These are phyloP conservation scores for Scaptomyza hsui DNA, from an alignment of 1,140 invertebrate genomes.

Conservation along the genomic window DNA sequence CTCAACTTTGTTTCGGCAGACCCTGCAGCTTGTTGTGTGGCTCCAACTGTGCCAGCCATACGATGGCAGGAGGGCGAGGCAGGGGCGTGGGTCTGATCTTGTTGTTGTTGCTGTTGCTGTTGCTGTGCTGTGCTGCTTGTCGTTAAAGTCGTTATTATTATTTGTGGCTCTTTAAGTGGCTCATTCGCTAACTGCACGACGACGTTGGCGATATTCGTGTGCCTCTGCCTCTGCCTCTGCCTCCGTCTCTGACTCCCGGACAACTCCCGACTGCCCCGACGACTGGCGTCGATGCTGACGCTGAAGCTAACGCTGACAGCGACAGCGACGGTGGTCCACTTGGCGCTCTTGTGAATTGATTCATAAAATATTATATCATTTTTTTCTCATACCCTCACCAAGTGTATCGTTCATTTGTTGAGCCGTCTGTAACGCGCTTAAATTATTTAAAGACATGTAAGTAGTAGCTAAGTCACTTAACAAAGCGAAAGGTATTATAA, in stretches of 20 bases:
- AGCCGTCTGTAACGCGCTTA: neutral
- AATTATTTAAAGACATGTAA: no score
- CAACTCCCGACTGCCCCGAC: conserved; percentile 2
- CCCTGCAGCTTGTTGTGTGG: conserved; percentile 45
- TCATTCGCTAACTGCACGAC: conserved; percentile 81
- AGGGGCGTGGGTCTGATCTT: conserved; percentile 61
- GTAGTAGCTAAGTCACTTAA: no score
- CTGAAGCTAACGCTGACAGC: conserved; percentile 54
- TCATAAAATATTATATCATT: conserved; percentile 82
- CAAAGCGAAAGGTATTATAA: no score
- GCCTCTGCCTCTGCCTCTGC: conserved; percentile 36
- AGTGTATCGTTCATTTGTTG: neutral
- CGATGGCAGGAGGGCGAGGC: conserved; percentile 19
- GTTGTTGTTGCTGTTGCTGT: conserved; percentile 33
- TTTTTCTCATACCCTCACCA: conserved; percentile 36
- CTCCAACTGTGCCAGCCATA: conserved; percentile 18
- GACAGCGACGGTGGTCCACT: conserved; percentile 75
- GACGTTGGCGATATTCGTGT: conserved; percentile 78
- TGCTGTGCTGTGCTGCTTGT: conserved; percentile 69
- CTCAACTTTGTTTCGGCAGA: conserved; percentile 63
- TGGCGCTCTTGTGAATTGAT: conserved; percentile 81
- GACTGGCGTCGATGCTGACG: conserved; percentile 61
- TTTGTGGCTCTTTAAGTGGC: conserved; percentile 82
- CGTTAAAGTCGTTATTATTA: conserved; percentile 82
- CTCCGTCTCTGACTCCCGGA: neutral